phyloP scores from a whole-genome alignment of 2,888 invertebrate genomes.

The Anthoptus insignis region DNA sequence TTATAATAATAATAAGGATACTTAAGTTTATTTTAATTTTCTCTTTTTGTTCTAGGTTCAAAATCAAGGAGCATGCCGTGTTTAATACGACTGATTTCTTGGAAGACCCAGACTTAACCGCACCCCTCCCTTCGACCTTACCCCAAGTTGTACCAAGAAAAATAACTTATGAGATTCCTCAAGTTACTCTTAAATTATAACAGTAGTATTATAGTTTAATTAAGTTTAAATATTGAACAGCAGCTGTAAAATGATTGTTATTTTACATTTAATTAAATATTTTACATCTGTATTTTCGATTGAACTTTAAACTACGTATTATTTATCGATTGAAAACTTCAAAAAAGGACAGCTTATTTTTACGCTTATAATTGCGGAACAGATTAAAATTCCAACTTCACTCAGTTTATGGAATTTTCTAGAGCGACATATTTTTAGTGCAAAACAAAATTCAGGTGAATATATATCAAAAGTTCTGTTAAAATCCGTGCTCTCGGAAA shows the following conservation, averaged over 20 bases:
- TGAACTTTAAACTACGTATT: no score
- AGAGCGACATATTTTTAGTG: background rate
- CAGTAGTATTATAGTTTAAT: background rate
- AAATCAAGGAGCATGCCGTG: conserved; percentile 52
- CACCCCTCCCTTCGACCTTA: conserved; percentile 54
- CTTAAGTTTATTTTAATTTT: no score
- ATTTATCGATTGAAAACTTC: no score
- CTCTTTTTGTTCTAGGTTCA: conserved; percentile 51
- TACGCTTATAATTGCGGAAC: no score
- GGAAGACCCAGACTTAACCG: conserved; percentile 52
- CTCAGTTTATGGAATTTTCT: background rate
- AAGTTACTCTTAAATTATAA: conserved; percentile 6
- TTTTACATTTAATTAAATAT: background rate
- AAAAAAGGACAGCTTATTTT: no score
- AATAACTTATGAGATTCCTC: background rate
- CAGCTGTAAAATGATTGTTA: background rate
- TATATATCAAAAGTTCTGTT: background rate
- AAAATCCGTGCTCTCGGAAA: background rate
- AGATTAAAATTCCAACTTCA: background rate
- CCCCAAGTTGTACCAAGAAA: conserved; percentile 46
- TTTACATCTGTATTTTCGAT: no score
- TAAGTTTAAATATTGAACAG: no score
- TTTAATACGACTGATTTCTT: conserved; percentile 54
- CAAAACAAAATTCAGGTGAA: conserved; percentile 3
- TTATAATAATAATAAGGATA: no score